Conservation (phyloP, 2,113 vertebrate species). For the Morone chrysops region DNA sequence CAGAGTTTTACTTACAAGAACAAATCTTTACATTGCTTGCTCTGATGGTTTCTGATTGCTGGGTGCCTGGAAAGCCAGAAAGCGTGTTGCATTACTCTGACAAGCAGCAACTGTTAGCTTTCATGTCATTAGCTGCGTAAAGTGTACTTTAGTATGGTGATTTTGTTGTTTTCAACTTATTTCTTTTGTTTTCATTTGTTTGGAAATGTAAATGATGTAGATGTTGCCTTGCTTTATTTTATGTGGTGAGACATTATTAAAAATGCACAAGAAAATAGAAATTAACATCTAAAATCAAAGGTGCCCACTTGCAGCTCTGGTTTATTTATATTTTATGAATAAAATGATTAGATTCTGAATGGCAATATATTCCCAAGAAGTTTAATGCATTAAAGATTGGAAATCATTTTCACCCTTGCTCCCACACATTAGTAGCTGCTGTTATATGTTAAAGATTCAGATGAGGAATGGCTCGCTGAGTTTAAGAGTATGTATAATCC, state of each 20-base stretch:
- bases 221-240: not conserved
- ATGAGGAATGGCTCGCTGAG: not conserved
- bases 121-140: not conserved
- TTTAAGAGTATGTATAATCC: not conserved
- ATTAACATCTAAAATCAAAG: no score
- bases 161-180: not conserved
- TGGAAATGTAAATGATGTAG: not conserved
- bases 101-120: not conserved
- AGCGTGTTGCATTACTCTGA: not conserved
- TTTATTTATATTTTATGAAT: slow-evolving; percentile 7
- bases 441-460: not conserved
- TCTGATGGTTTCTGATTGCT: not conserved
- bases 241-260: not conserved
- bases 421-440: not conserved
- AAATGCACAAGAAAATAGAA: not conserved
- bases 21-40: not conserved
- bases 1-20: not conserved
- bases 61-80: not conserved
- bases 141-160: not conserved
- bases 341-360: not conserved
- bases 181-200: not conserved
- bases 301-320: not conserved
- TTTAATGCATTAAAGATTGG: not conserved
- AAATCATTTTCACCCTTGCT: not conserved
- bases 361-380: not conserved